Evolutionary conservation across 1,140 invertebrate genomes (phyloP).

Genomic region (Conus betulinus): DNA sequence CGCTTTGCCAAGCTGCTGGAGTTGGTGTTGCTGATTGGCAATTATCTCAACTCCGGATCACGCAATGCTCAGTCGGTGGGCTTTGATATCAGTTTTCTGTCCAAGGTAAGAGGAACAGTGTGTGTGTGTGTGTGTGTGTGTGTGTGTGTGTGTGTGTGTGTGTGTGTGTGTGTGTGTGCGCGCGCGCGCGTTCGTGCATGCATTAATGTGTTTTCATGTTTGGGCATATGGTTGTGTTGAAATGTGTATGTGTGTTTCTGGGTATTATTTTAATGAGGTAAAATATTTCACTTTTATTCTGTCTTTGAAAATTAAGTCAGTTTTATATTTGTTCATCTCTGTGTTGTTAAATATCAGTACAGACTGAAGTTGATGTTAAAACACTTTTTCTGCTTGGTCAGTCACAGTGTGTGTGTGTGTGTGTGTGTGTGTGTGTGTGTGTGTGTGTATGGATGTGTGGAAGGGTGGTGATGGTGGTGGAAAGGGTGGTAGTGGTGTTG

Average conservation of each 20-base stretch:
- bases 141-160: background rate
- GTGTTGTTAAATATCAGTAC: too few species aligned
- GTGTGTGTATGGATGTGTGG: too few species aligned
- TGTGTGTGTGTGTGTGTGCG: constrained; percentile 9
- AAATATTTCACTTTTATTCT: too few species aligned
- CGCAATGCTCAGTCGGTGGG: constrained; percentile 95
- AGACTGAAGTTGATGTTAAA: too few species aligned
- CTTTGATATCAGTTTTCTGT: constrained; percentile 97
- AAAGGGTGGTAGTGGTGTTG: too few species aligned
- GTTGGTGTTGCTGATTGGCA: constrained; percentile 92
- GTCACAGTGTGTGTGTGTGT: constrained; percentile 28
- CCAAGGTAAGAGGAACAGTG: constrained; percentile 82
- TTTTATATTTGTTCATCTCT: too few species aligned
- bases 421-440: background rate
- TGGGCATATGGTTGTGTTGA: background rate
- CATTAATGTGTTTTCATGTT: background rate
- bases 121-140: background rate
- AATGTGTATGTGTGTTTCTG: background rate
- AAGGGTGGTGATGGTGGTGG: too few species aligned
- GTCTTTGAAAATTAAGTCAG: too few species aligned
- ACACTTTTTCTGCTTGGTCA: too few species aligned
- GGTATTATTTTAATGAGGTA: background rate
- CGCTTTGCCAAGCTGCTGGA: constrained; percentile 94
- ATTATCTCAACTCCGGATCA: constrained; percentile 96
- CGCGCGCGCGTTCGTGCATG: background rate